These are phyloP conservation scores for Ictalurus furcatus DNA, from an alignment of 2,113 vertebrate genomes.

Conservation along the genomic window DNA sequence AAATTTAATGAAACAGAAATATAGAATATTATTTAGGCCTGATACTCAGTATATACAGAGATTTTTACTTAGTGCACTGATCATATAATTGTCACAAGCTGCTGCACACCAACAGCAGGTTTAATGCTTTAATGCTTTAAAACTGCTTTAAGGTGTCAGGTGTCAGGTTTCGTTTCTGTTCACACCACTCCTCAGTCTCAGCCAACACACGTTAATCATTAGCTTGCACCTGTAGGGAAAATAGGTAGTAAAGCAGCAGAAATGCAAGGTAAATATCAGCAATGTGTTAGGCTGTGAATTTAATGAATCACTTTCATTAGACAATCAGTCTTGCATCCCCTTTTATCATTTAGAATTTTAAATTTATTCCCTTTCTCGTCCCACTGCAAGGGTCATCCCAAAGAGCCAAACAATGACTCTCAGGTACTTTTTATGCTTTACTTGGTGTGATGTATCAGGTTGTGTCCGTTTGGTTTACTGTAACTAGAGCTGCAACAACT, in stretches of 20 bases:
- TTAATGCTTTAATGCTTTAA: too few relatives aligned
- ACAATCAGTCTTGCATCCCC: not conserved
- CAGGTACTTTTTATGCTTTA: not conserved
- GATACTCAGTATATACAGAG: too few relatives aligned
- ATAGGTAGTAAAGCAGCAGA: not conserved
- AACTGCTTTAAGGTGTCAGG: too few relatives aligned
- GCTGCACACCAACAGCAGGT: too few relatives aligned
- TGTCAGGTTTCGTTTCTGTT: too few relatives aligned
- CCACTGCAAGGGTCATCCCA: not conserved
- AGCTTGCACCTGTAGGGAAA: not conserved
- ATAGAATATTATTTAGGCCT: too few relatives aligned
- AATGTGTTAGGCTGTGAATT: too few relatives aligned
- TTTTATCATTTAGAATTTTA: not conserved
- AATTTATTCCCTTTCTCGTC: not conserved
- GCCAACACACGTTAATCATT: not conserved
- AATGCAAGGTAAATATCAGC: too few relatives aligned
- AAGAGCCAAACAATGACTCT: not conserved
- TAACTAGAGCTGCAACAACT: not conserved
- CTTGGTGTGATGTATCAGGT: not conserved
- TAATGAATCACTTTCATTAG: not conserved
- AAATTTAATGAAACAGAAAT: too few relatives aligned
- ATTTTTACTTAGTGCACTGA: too few relatives aligned
- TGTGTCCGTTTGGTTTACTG: not conserved
- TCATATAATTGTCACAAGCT: too few relatives aligned
- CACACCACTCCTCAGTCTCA: too few relatives aligned